A percentile compares a stretch with the other conserved stretches of the same genome.
Conservation (phyloP, 1,140 invertebrate species). For the Euura lappo region DNA sequence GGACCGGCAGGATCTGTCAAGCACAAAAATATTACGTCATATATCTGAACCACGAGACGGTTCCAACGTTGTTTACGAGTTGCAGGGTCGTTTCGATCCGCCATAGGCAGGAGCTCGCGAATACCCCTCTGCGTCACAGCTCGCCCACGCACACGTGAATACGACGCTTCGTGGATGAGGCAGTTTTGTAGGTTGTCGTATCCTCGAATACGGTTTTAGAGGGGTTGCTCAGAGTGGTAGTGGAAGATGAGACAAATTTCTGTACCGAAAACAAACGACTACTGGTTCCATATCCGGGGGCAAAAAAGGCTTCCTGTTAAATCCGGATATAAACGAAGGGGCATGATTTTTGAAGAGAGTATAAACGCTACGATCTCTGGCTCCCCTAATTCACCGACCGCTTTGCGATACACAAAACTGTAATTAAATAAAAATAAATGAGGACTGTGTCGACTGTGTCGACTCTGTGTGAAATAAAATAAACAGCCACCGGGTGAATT, state of each 20-base stretch:
- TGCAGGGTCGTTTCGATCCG: constrained; percentile 41
- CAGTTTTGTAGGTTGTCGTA: background rate
- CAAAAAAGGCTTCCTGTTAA: background rate
- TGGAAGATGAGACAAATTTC: constrained; percentile 1
- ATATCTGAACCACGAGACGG: constrained; percentile 40
- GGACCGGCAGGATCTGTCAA: constrained; percentile 44
- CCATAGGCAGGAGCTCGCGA: background rate
- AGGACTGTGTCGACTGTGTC: background rate
- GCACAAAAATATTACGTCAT: constrained; percentile 48
- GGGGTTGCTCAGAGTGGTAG: background rate
- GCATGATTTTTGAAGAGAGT: no score
- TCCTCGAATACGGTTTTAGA: background rate
- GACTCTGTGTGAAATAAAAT: background rate
- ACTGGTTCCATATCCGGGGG: background rate
- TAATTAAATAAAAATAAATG: background rate
- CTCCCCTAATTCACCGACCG: background rate
- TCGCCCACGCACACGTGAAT: background rate
- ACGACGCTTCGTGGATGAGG: background rate
- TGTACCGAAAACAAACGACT: background rate
- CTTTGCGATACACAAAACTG: background rate
- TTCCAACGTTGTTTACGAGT: constrained; percentile 44
- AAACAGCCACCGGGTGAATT: constrained; percentile 5
- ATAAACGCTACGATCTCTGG: background rate
- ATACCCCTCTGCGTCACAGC: background rate
- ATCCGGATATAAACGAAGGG: background rate